Evolutionary conservation across 2,797 vertebrate genomes (phyloP), one percentile per base, ranked within the genome.

Genomic region (Myiotriccus ornatus): DNA sequence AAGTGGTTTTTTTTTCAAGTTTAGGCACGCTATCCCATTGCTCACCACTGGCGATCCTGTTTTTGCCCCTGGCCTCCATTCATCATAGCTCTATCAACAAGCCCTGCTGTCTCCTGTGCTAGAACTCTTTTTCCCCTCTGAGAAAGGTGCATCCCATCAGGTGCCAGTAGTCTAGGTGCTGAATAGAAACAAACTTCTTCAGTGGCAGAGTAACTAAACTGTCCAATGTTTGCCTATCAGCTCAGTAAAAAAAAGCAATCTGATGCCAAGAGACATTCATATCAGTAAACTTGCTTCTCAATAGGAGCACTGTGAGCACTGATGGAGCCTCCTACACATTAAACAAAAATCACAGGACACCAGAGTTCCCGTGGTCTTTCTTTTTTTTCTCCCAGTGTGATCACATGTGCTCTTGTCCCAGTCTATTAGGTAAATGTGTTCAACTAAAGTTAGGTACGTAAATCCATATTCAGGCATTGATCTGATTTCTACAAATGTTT

Each of bases 311-410:
- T 14, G 17, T 10, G 22, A 80, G 8, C 25, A 71, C 10, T 32
- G 32, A 90, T 56, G 15, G 7, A 37, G 53, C 24, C 21, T 56
- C 15, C 27, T 8, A 62, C 24, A 14, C 14, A 74, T 56, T 43
- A 93, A 90, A 82, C 5, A 68, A 89, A 82, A 89, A 82, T 7
- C 11, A 23, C 37, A 69, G 14, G 21, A 37, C n/a, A 90, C 35
- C 19, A 69, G 34, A 13, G 32, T 30, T 73, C 15, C 39, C 28
- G 10, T 16, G 5, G 24, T 87, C 30, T 39, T 69, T 47, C 59
- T 65, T 50, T 69, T 43, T 82, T 73, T 76, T 41, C 41, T 92
- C 23, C 37, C 47, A 59, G 17, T 79, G 39, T 39, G 20, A 37
- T 8, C 77, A 22, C 12, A 37, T 0, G 0, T 39, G 20, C 7